Conservation (phyloP, 2,113 vertebrate genomes). For the Notechis scutatus region DNA sequence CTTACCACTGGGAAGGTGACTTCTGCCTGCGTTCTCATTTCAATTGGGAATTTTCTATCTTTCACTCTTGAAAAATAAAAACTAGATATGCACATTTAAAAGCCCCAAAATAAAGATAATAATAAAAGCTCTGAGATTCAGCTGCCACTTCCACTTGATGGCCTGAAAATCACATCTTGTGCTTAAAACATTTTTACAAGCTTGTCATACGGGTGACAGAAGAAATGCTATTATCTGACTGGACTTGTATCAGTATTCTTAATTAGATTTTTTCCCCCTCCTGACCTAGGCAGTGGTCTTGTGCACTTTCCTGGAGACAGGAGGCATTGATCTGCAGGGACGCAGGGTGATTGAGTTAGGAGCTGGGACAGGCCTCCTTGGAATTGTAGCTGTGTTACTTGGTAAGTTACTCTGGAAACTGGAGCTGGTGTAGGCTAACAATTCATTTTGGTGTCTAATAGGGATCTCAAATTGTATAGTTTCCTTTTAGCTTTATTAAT, state of each 20-base stretch:
- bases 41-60: background rate
- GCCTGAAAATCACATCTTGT: background rate
- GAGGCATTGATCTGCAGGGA: constrained; percentile 74
- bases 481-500: background rate
- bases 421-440: background rate
- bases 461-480: background rate
- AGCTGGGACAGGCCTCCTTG: constrained; percentile 91
- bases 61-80: constrained; percentile 6
- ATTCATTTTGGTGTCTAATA: background rate
- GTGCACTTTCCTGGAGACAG: constrained; percentile 86
- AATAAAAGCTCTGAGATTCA: too few species aligned
- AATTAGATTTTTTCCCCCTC: constrained; percentile 29
- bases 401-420: constrained; percentile 71
- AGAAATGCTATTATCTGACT: background rate
- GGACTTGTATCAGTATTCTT: constrained; percentile 7
- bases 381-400: constrained; percentile 87
- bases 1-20: background rate
- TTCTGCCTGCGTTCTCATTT: background rate
- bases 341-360: constrained; percentile 84
- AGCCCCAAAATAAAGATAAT: background rate
- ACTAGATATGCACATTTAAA: background rate
- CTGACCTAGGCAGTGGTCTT: constrained; percentile 84
- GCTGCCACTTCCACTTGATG: background rate
- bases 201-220: background rate
- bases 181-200: background rate